A percentile compares a stretch with the other conserved stretches of the same genome.
Conservation (phyloP, 2,797 vertebrate species). For the Falco columbarius region DNA sequence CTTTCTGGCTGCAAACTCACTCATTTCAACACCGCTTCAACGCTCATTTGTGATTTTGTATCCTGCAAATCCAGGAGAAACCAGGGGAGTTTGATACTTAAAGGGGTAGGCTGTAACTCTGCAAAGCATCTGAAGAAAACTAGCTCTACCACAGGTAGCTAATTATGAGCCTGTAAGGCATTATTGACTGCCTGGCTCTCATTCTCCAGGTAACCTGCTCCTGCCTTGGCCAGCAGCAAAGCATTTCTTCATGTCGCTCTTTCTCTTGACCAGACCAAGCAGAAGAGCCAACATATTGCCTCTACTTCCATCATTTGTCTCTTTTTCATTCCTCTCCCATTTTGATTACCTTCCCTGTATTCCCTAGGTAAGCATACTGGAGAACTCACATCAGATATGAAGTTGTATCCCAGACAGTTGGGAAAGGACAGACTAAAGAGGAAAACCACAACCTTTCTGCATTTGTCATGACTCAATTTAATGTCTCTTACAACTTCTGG, state of each 20-base stretch:
- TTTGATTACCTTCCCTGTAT: background rate
- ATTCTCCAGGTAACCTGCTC: background rate
- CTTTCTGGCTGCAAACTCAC: background rate
- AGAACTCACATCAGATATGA: background rate
- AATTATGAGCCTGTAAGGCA: background rate
- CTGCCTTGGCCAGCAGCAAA: background rate
- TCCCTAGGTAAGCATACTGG: background rate
- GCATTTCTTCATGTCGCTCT: background rate
- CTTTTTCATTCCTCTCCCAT: background rate
- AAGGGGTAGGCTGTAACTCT: background rate
- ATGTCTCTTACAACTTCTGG: constrained; percentile 5
- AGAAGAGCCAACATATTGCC: background rate
- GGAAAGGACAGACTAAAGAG: background rate
- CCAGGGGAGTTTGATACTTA: background rate
- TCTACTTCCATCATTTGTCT: background rate
- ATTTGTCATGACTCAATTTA: background rate
- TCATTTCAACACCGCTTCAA: background rate
- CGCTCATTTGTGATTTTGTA: background rate
- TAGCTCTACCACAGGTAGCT: background rate
- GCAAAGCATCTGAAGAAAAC: background rate
- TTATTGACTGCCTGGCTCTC: background rate
- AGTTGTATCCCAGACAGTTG: background rate
- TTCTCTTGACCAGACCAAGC: background rate
- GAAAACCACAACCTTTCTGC: background rate
- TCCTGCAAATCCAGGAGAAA: background rate